phyloP scores from a whole-genome alignment of 2,113 vertebrate species.

The Todiramphus saurophagus region DNA sequence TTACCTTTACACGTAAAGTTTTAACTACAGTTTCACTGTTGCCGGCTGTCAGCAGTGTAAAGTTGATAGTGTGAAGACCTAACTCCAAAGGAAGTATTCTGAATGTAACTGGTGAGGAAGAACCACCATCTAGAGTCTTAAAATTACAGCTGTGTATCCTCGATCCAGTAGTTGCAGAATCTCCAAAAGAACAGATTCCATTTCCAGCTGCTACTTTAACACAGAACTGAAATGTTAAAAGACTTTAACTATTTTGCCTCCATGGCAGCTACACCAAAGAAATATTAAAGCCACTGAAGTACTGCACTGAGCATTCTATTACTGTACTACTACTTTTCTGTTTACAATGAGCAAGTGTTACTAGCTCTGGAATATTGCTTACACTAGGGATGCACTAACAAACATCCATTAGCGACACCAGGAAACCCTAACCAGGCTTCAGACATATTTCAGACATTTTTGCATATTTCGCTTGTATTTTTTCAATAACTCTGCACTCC shows the following conservation, averaged over 20 bases:
- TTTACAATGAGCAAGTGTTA: background rate
- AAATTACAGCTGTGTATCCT: background rate
- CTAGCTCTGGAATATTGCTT: background rate
- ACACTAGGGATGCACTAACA: background rate
- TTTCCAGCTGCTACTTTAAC: conserved; percentile 76
- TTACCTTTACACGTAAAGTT: conserved; percentile 89
- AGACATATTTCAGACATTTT: background rate
- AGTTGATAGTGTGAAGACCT: conserved; percentile 84
- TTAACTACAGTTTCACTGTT: conserved; percentile 78
- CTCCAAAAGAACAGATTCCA: conserved; percentile 80
- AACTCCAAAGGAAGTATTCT: conserved; percentile 83
- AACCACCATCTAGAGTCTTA: conserved; percentile 29
- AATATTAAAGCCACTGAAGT: background rate
- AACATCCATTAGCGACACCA: background rate
- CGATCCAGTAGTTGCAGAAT: background rate
- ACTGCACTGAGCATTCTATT: background rate
- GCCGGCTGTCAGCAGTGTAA: conserved; percentile 69
- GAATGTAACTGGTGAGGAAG: conserved; percentile 71
- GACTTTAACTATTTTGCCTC: background rate
- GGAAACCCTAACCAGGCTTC: background rate
- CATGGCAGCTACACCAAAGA: background rate
- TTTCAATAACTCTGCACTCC: background rate
- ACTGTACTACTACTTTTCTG: background rate
- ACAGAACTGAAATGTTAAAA: conserved; percentile 80
- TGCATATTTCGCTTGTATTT: background rate